Percentiles rank a stretch among this genome's conserved stretches.
Evolutionary conservation across 2,888 invertebrate genomes (phyloP).

Genomic region (Cylindroiulus punctatus): DNA sequence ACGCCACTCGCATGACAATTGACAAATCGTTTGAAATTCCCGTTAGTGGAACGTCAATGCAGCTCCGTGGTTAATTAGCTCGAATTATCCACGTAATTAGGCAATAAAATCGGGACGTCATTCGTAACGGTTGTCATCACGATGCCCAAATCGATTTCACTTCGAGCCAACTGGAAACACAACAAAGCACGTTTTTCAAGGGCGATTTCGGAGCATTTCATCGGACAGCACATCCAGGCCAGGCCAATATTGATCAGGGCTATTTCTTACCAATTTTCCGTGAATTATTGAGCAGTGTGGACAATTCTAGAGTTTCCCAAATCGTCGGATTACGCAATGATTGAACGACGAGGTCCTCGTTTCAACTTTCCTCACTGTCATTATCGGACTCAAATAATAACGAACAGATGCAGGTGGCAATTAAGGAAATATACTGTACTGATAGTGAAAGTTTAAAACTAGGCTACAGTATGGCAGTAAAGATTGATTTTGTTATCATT

Average conservation of each 20-base stretch:
- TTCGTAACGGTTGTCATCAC: not conserved
- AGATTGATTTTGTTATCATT: too few species aligned
- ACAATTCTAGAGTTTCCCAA: not conserved
- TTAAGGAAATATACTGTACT: too few species aligned
- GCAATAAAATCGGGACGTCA: conserved; percentile 17
- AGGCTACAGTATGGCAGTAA: too few species aligned
- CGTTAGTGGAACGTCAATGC: not conserved
- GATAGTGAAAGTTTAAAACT: too few species aligned
- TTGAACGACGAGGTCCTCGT: too few species aligned
- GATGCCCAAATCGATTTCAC: not conserved
- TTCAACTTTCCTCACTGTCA: too few species aligned
- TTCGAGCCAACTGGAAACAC: not conserved
- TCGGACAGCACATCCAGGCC: not conserved
- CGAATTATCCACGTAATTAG: not conserved
- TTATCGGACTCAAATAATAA: too few species aligned
- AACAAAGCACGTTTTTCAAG: not conserved
- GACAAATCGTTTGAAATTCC: too few species aligned
- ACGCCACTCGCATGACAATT: too few species aligned
- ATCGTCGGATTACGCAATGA: not conserved
- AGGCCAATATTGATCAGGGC: not conserved
- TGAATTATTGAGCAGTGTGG: not conserved
- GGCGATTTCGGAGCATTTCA: not conserved
- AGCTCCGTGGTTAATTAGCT: not conserved
- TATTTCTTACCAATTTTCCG: not conserved
- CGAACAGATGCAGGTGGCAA: too few species aligned